Evolutionary conservation across 2,797 vertebrate species (phyloP).

Genomic region (Siniperca undulata): DNA sequence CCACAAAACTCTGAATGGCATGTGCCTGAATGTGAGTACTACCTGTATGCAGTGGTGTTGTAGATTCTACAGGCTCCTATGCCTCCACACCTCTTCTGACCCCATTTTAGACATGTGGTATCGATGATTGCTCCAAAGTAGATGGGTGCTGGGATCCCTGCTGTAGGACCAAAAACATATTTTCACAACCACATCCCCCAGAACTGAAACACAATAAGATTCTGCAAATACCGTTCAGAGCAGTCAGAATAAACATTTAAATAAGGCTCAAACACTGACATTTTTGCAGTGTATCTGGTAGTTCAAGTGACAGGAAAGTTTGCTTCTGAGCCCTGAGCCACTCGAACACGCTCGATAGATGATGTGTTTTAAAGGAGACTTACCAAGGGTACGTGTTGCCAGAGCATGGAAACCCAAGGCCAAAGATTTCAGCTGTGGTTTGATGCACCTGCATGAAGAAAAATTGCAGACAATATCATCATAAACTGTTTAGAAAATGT

Average conservation of each 20-base stretch:
- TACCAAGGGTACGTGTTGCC: slow-evolving; percentile 81
- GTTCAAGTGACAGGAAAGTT: neutral
- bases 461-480: neutral
- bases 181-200: slow-evolving; percentile 1
- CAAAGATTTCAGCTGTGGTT: slow-evolving; percentile 84
- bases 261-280: neutral
- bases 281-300: neutral
- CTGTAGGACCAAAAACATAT: slow-evolving; percentile 59
- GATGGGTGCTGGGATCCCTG: slow-evolving; percentile 86
- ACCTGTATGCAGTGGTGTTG: slow-evolving; percentile 88
- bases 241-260: neutral
- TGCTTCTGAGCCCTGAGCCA: neutral
- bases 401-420: slow-evolving; percentile 81
- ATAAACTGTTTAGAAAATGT: neutral
- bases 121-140: slow-evolving; percentile 92
- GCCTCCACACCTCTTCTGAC: slow-evolving; percentile 86
- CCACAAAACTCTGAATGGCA: neutral
- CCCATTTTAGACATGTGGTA: slow-evolving; percentile 92
- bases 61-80: slow-evolving; percentile 91
- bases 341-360: neutral
- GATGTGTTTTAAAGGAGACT: slow-evolving; percentile 14
- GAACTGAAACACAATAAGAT: slow-evolving; percentile 1
- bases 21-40: neutral
- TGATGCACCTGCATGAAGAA: slow-evolving; percentile 79
- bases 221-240: slow-evolving; percentile 7